A percentile compares a stretch with the other conserved stretches of the same genome.
Conservation (phyloP, 2,888 invertebrate genomes). For the Ectemnius cavifrons region DNA sequence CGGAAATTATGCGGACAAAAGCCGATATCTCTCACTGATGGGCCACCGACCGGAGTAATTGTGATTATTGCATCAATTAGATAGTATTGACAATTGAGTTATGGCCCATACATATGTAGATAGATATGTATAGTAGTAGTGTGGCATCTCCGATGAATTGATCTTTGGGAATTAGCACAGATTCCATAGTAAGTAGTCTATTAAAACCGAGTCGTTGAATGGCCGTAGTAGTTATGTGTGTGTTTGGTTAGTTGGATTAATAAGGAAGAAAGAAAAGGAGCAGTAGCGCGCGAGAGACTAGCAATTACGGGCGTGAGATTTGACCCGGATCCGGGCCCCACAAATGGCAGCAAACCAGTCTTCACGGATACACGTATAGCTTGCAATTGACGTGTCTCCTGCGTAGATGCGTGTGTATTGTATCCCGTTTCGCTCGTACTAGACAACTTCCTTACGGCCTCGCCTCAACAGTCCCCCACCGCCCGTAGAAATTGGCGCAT, state of each 20-base stretch:
- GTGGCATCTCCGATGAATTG: too few relatives aligned
- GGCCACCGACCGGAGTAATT: neutral
- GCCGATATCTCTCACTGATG: neutral
- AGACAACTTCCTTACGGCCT: slow-evolving; percentile 27
- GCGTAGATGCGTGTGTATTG: slow-evolving; percentile 24
- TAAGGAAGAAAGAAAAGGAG: slow-evolving; percentile 1
- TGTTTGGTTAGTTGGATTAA: neutral
- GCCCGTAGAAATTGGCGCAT: slow-evolving; percentile 12
- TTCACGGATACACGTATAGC: slow-evolving; percentile 27
- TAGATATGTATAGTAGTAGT: too few relatives aligned
- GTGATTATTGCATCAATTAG: neutral
- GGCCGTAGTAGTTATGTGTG: too few relatives aligned
- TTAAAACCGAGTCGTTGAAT: too few relatives aligned
- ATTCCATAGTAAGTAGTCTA: neutral
- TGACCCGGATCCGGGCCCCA: slow-evolving; percentile 37
- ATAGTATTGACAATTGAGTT: neutral
- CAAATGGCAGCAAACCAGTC: slow-evolving; percentile 30
- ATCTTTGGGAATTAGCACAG: too few relatives aligned
- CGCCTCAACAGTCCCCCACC: neutral
- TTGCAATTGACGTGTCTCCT: slow-evolving; percentile 38
- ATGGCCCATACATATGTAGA: neutral
- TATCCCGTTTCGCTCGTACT: slow-evolving; percentile 33
- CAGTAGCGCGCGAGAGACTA: slow-evolving; percentile 13
- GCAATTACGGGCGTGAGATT: slow-evolving; percentile 19
- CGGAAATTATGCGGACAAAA: neutral